A percentile compares a stretch with the other conserved stretches of the same genome.
These are phyloP conservation scores for Lepus americanus DNA, from an alignment of 2,113 vertebrate genomes.

Conservation along the genomic window DNA sequence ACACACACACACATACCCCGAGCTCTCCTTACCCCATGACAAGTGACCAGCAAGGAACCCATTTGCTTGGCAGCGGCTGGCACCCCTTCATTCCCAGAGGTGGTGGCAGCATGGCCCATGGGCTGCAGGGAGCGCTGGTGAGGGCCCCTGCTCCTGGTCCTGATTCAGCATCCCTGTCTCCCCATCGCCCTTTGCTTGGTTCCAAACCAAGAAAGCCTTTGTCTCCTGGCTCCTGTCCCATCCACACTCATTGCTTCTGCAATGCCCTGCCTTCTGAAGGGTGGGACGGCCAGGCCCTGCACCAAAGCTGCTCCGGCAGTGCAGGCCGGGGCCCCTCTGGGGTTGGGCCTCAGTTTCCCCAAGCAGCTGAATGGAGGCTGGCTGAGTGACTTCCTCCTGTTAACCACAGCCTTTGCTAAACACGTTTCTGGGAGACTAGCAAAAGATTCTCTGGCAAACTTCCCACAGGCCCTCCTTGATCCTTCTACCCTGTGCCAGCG, in stretches of 20 bases:
- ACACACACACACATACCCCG: no score
- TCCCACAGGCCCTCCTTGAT: accelerated
- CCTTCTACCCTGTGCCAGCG: not conserved
- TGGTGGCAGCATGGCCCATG: not conserved
- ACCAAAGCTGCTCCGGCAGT: not conserved
- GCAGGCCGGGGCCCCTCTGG: not conserved
- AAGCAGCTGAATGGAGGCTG: accelerated
- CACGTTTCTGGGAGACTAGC: not conserved
- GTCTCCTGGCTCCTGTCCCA: not conserved
- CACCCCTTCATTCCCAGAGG: not conserved
- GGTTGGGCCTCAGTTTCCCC: not conserved
- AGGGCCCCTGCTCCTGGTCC: not conserved
- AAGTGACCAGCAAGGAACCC: not conserved
- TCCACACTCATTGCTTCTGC: not conserved
- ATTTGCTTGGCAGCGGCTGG: not conserved
- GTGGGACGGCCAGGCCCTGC: no score
- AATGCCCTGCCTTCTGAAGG: not conserved
- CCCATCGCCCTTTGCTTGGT: not conserved
- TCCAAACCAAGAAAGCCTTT: not conserved
- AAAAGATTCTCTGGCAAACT: not conserved
- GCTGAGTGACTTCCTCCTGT: not conserved
- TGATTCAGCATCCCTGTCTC: not conserved
- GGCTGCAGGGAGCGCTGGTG: not conserved
- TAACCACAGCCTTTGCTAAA: slow-evolving; percentile 20
- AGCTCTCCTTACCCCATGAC: not conserved